phyloP scores from a whole-genome alignment of 2,888 invertebrate species.

The Dolomedes plantarius region DNA sequence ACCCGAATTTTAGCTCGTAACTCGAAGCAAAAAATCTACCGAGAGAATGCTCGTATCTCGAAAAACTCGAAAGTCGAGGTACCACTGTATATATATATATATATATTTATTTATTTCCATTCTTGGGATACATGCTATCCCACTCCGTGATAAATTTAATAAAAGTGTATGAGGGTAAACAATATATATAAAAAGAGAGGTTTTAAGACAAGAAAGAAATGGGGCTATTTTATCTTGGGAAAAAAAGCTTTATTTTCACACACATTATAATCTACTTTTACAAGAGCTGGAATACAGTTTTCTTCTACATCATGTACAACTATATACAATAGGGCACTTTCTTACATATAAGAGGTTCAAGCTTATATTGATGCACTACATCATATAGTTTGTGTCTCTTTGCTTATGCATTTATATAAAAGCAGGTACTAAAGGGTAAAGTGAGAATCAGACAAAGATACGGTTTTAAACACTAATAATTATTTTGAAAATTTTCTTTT shows the following conservation, averaged over 20 bases:
- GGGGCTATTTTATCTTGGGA: not conserved
- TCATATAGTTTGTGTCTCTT: not conserved
- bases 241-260: conserved; percentile 31
- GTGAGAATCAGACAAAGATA: not conserved
- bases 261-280: conserved; percentile 47
- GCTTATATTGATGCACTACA: not conserved
- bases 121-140: too few relatives aligned
- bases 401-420: not conserved
- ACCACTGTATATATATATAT: too few relatives aligned
- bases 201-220: too few relatives aligned
- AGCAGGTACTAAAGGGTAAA: conserved; percentile 10
- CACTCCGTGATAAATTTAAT: too few relatives aligned
- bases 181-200: too few relatives aligned
- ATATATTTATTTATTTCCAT: too few relatives aligned
- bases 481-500: not conserved
- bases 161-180: too few relatives aligned
- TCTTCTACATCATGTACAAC: conserved; percentile 68
- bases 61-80: too few relatives aligned
- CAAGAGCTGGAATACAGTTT: conserved; percentile 60
- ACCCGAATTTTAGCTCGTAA: too few relatives aligned
- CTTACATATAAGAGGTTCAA: conserved; percentile 26
- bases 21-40: too few relatives aligned
- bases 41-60: too few relatives aligned
- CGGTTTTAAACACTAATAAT: not conserved
- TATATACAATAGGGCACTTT: conserved; percentile 68